phyloP scores from a whole-genome alignment of 2,113 vertebrate genomes.

The Notarius lentiginosus region DNA sequence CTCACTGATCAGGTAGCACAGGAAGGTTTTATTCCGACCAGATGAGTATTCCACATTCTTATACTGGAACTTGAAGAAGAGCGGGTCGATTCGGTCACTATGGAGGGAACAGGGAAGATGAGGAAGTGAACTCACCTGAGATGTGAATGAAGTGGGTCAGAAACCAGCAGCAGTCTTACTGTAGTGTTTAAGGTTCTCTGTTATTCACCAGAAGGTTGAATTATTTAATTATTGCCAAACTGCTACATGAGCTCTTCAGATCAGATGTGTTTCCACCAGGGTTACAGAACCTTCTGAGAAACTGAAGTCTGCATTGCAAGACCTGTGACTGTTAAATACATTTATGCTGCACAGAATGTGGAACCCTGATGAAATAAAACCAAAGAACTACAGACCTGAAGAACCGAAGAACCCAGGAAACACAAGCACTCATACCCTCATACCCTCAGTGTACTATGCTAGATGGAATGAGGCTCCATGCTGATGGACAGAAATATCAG shows the following conservation, averaged over 20 bases:
- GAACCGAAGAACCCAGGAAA: neutral
- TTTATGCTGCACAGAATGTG: neutral
- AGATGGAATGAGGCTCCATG: slow-evolving; percentile 2
- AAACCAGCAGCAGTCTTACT: neutral
- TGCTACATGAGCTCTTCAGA: neutral
- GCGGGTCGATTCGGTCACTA: slow-evolving; percentile 86
- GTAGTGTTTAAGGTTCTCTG: neutral
- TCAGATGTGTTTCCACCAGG: neutral
- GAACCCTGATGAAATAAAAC: neutral
- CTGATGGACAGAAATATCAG: slow-evolving; percentile 32
- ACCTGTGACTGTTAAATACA: too few relatives aligned
- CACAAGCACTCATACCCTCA: too few relatives aligned
- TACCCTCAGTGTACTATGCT: neutral
- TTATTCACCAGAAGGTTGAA: neutral
- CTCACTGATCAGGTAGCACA: slow-evolving; percentile 86
- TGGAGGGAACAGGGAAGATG: slow-evolving; percentile 17
- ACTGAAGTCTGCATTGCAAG: neutral
- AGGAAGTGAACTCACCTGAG: neutral
- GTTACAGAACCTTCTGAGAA: neutral
- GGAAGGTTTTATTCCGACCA: slow-evolving; percentile 92
- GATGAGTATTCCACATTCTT: slow-evolving; percentile 96
- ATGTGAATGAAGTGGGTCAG: neutral
- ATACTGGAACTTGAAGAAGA: slow-evolving; percentile 92
- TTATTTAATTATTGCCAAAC: neutral
- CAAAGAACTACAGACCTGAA: neutral